phyloP scores from a whole-genome alignment of 2,113 vertebrate genomes.

The Trematomus loennbergii region DNA sequence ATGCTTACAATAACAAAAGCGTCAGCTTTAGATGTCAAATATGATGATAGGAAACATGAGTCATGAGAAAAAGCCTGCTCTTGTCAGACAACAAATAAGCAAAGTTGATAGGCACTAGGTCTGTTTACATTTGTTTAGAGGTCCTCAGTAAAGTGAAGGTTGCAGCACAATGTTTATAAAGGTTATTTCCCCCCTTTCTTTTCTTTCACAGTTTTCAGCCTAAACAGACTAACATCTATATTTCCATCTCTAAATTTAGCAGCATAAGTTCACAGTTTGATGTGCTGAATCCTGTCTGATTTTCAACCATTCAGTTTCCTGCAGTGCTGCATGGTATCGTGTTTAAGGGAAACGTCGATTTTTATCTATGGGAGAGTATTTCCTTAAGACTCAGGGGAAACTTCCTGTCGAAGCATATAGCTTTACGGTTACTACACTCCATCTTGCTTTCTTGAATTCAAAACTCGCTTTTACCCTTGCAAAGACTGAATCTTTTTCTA shows the following conservation, averaged over 20 bases:
- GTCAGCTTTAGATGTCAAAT: conserved; percentile 60
- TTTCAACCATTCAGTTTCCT: conserved; percentile 8
- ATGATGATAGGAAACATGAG: conserved; percentile 52
- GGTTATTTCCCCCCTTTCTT: neutral
- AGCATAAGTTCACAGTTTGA: conserved; percentile 1
- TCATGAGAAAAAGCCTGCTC: conserved; percentile 32
- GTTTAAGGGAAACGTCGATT: conserved; percentile 38
- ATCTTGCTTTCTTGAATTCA: neutral
- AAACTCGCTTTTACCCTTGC: conserved; percentile 2
- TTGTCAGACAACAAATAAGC: conserved; percentile 55
- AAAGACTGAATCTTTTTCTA: neutral
- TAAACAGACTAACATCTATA: neutral
- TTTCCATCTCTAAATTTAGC: conserved; percentile 14
- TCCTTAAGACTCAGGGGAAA: conserved; percentile 32
- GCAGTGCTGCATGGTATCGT: conserved; percentile 1
- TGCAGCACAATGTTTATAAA: conserved; percentile 47
- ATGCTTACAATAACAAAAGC: conserved; percentile 60
- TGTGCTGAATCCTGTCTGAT: conserved; percentile 7
- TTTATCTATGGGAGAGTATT: conserved; percentile 43
- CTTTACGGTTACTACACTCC: neutral
- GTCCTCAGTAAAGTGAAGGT: conserved; percentile 20
- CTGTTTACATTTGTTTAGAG: conserved; percentile 55
- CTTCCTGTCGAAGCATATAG: neutral
- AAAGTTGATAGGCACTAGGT: conserved; percentile 10
- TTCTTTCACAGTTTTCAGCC: conserved; percentile 8